Base-by-base conservation (phyloP, 2,113 vertebrate species). In the Clarias batrachus region DNA sequence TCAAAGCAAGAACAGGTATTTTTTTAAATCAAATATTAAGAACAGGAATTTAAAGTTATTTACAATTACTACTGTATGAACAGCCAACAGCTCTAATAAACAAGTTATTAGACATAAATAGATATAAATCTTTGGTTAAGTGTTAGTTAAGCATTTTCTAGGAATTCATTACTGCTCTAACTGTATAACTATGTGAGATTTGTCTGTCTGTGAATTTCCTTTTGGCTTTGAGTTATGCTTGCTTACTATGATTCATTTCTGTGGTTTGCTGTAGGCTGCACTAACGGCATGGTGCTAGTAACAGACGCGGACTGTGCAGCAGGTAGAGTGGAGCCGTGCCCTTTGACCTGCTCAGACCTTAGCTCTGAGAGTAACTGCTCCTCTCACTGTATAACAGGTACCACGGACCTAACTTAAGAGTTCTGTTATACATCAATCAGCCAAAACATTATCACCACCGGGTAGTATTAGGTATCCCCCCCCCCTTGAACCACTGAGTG, bases 311-410 rank as follows among this genome's bases (percentile, higher is more conserved):
- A 96, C 83, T 98, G 97, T 84, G 91, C 63, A 27, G 60, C 87
- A 4, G 94, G 91, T 4, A 71, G 90, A 54, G 90, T 94, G 0
- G 90, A 94, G 1, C 90, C 90, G 0, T 98, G 97, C 68, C 95
- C 96, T 4, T 92, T 89, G 0, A 94, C 94, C 12, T 97, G 97
- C 89, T 92, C 93, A 59, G 95, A 96, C 6, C 93, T 96, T 3
- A 91, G 93, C 68, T 87, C 89, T 30, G 88, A 91, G 81, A 83
- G 23, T 12, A 94, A 93, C 92, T 98, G 97, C 87, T 91, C 89
- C 2, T 89, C 88, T n/a, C 71, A 56, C 9, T 97, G 97, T 48
- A 10, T 95, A 52, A 91, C 91, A 14, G 97, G 97, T 97, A 90
- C 17, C 54, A 62, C n/a, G 27, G 62, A 60, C 23, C 41, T 6